Evolutionary conservation across 2,888 invertebrate species (phyloP), one percentile per base, ranked within the genome.

Genomic region (Pteria penguin): DNA sequence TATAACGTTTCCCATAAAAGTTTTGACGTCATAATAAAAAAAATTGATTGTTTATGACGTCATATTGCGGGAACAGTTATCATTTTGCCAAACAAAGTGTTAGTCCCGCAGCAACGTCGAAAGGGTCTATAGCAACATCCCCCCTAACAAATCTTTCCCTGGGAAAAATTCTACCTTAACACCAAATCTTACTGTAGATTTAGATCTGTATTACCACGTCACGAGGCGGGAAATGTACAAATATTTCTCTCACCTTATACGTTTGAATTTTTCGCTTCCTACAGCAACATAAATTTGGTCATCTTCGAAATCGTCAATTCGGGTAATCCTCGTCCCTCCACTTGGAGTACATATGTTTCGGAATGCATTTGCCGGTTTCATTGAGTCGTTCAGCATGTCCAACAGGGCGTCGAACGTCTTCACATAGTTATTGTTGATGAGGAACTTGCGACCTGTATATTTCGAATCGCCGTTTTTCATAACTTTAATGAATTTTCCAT

Each of bases 371-470:
- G 32, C 58, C 27, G 22, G 27, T 54, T 36, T 58, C 31, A 74
- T 58, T n/a, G 22, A 29, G 14, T 32, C 45, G 14, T 45, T 68
- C n/a, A 74, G 31, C 31, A 61, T 73, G 14, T 80, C 73, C 22
- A 86, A 71, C 66, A 86, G 80, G 36, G 82, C 68, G 31, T 86
- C 85, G 75, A 81, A 84, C 31, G 81, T 81, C 27, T 72, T 79
- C n/a, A 79, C 65, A 22, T 70, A 36, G 55, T 79, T 65, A 8
- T 75, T 73, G 70, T 83, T 86, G 18, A 84, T 33, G 26, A 83
- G 76, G 55, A 84, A 67, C 36, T 36, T 45, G 24, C 61, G 67
- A 11, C 75, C 75, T 14, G 52, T 18, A 73, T 70, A 76, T 58
- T 67, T 29, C 24, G n/a, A 24, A 67, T 76, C 74, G 18, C 76